Evolutionary conservation across 2,797 vertebrate species (phyloP).

Genomic region (Pipistrellus kuhlii): DNA sequence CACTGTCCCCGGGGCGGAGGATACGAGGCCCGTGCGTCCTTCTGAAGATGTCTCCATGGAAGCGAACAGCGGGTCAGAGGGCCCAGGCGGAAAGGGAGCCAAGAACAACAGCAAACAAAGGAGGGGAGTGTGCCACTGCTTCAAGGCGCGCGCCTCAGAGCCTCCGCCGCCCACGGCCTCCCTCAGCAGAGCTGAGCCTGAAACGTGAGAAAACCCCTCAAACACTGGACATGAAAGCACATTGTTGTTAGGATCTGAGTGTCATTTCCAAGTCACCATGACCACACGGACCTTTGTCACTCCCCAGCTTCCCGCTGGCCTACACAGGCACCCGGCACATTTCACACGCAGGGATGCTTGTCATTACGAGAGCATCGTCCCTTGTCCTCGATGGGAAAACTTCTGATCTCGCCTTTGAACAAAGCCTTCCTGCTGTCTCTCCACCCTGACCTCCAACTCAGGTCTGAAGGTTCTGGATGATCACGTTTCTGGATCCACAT

Average conservation of each 20-base stretch:
- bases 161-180: not conserved
- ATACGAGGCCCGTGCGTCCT: not conserved
- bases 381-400: accelerated
- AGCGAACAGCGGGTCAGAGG: not conserved
- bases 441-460: not conserved
- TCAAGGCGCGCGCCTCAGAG: too few relatives aligned
- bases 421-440: not conserved
- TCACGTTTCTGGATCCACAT: not conserved
- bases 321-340: not conserved
- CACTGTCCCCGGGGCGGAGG: not conserved
- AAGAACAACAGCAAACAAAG: not conserved
- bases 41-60: not conserved
- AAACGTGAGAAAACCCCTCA: not conserved
- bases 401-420: not conserved
- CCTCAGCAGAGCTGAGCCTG: not conserved
- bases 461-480: not conserved
- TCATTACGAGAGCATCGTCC: not conserved
- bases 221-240: not conserved
- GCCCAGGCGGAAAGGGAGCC: too few relatives aligned
- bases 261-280: not conserved
- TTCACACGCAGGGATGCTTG: too few relatives aligned
- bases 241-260: not conserved
- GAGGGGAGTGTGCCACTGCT: not conserved
- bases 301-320: not conserved
- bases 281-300: not conserved